phyloP scores from a whole-genome alignment of 2,113 vertebrate genomes.

The Cariama cristata region DNA sequence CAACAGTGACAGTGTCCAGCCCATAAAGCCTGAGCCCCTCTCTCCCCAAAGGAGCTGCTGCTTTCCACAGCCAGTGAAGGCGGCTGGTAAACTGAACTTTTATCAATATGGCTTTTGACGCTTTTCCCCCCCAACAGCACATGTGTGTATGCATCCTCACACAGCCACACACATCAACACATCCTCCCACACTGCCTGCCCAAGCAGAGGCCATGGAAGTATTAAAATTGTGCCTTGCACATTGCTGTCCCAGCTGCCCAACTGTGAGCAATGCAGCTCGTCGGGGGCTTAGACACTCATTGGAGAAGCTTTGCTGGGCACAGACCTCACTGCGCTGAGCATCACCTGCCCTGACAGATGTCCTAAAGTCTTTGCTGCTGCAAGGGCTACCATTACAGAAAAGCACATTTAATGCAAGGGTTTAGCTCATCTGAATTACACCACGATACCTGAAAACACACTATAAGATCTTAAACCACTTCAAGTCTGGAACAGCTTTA shows the following conservation, averaged over 20 bases:
- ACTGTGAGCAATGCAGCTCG: fast-evolving
- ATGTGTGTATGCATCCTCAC: neutral
- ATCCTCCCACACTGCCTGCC: too few species aligned
- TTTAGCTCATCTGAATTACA: neutral
- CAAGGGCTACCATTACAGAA: neutral
- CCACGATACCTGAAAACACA: neutral
- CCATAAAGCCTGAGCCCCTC: neutral
- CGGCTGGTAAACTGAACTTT: neutral
- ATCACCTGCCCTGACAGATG: too few species aligned
- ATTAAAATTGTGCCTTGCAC: fast-evolving
- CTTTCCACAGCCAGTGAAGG: fast-evolving
- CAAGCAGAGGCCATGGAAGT: neutral
- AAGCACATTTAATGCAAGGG: neutral
- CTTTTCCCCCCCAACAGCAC: fast-evolving
- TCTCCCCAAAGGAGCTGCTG: neutral
- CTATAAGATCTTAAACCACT: neutral
- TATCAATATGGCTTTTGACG: neutral
- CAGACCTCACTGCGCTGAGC: neutral
- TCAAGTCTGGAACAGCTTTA: neutral
- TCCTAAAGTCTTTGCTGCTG: neutral
- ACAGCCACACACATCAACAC: neutral
- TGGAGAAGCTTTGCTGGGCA: neutral
- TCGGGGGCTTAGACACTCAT: fast-evolving
- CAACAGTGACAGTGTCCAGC: neutral
- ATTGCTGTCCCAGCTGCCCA: neutral